Conservation (phyloP, 2,888 invertebrate genomes). For the Odontomyia ornata region DNA sequence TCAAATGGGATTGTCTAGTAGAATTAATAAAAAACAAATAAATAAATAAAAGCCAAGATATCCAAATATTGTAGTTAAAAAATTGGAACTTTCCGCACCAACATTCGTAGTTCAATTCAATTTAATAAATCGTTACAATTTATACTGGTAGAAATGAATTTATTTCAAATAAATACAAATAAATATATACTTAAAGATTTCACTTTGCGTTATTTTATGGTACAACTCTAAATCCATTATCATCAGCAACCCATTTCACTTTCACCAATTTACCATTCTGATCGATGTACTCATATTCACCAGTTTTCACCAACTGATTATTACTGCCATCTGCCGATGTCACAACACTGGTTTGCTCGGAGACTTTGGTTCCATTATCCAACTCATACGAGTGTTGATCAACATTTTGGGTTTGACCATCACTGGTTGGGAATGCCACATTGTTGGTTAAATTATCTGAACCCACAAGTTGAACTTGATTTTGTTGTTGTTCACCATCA, state of each 20-base stretch:
- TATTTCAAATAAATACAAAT: neutral
- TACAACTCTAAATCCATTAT: slow-evolving; percentile 46
- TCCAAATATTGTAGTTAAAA: too few relatives aligned
- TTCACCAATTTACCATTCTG: slow-evolving; percentile 38
- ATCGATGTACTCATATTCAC: slow-evolving; percentile 43
- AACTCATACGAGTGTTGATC: slow-evolving; percentile 35
- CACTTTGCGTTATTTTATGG: too few relatives aligned
- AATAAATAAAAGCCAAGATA: too few relatives aligned
- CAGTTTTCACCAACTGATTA: slow-evolving; percentile 42
- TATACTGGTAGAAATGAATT: neutral
- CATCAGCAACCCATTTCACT: slow-evolving; percentile 48
- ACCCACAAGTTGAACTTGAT: too few relatives aligned
- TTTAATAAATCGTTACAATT: too few relatives aligned
- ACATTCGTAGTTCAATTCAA: too few relatives aligned
- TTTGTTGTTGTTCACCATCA: neutral
- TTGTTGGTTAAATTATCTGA: neutral
- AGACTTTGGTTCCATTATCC: slow-evolving; percentile 44
- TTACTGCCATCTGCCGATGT: slow-evolving; percentile 24
- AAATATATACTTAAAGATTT: neutral
- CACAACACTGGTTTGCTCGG: slow-evolving; percentile 41
- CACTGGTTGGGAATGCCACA: neutral
- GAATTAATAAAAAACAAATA: too few relatives aligned
- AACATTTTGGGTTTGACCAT: neutral
- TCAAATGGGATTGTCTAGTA: too few relatives aligned
- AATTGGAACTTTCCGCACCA: too few relatives aligned